Evolutionary conservation across 2,888 invertebrate species (phyloP).

Genomic region (Elmis aenea): DNA sequence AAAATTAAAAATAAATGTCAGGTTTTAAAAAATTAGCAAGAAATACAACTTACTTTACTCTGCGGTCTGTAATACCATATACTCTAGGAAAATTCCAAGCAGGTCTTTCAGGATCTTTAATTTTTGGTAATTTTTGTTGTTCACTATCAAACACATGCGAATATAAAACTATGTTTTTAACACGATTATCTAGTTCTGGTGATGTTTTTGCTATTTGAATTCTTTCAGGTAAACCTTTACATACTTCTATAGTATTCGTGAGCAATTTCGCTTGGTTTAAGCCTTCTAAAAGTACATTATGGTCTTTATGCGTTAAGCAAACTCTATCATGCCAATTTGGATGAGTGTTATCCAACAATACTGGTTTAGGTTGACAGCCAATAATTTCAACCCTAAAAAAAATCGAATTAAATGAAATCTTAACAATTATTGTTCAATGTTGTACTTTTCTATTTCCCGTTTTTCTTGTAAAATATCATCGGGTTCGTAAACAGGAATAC

Average conservation of each 20-base stretch:
- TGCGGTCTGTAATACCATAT: slow-evolving; percentile 67
- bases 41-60: slow-evolving; percentile 58
- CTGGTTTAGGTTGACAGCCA: slow-evolving; percentile 45
- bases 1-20: slow-evolving; percentile 37
- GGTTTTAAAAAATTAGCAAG: slow-evolving; percentile 6
- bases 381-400: slow-evolving; percentile 40
- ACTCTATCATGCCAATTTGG: slow-evolving; percentile 61
- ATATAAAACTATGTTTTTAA: slow-evolving; percentile 59
- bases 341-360: slow-evolving; percentile 54
- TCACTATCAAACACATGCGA: slow-evolving; percentile 73
- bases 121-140: slow-evolving; percentile 70
- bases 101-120: slow-evolving; percentile 65
- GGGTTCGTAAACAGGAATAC: slow-evolving; percentile 59
- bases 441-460: slow-evolving; percentile 24
- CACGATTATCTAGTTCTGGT: slow-evolving; percentile 55
- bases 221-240: slow-evolving; percentile 57
- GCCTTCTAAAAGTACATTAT: slow-evolving; percentile 66
- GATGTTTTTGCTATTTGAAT: slow-evolving; percentile 50
- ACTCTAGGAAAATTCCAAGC: slow-evolving; percentile 66
- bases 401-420: slow-evolving; percentile 6
- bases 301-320: slow-evolving; percentile 56
- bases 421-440: slow-evolving; percentile 5
- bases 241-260: slow-evolving; percentile 67
- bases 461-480: slow-evolving; percentile 54
- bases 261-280: slow-evolving; percentile 73